These are phyloP conservation scores for Eucidaris tribuloides DNA, from an alignment of 35 echinoderm and acorn worm species.

Conservation along the genomic window DNA sequence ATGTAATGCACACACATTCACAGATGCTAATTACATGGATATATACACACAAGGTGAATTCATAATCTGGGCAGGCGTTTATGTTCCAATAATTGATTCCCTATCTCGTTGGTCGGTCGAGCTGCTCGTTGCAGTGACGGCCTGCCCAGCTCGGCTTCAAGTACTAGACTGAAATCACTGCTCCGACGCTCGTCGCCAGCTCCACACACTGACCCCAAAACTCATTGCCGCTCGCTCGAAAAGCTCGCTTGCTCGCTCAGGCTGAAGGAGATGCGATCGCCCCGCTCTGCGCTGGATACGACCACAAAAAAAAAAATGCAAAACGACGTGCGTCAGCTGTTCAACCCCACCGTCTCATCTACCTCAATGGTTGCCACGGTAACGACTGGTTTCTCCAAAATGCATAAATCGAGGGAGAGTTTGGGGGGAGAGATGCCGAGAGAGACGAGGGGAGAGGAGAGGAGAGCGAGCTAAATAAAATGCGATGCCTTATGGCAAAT, in stretches of 20 bases:
- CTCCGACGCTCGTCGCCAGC: not conserved
- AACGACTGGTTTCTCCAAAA: conserved; percentile 17
- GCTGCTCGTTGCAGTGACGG: not conserved
- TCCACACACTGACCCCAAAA: not conserved
- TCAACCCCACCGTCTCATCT: conserved; percentile 20
- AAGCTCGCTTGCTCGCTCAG: conserved; percentile 18
- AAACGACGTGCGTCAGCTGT: conserved; percentile 14
- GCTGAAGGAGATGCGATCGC: conserved; percentile 4
- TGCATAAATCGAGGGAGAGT: conserved; percentile 25
- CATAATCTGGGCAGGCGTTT: conserved; percentile 2
- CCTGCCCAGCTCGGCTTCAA: conserved; percentile 7
- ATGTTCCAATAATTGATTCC: not conserved
- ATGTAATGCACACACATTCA: not conserved
- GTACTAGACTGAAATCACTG: conserved; percentile 17
- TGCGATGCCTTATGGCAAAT: too few species aligned
- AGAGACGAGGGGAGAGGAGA: too few species aligned
- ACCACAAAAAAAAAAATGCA: not conserved
- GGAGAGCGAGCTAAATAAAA: not conserved
- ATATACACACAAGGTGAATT: not conserved
- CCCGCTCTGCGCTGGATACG: not conserved
- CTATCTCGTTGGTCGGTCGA: not conserved
- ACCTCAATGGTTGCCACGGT: conserved; percentile 30
- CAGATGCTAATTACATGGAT: conserved; percentile 2
- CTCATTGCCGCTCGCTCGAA: not conserved
- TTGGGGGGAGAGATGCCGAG: conserved; percentile 8